Percentiles rank a stretch among this genome's conserved stretches.
phyloP scores from a whole-genome alignment of 2,113 vertebrate genomes.

The Girardinichthys multiradiatus region DNA sequence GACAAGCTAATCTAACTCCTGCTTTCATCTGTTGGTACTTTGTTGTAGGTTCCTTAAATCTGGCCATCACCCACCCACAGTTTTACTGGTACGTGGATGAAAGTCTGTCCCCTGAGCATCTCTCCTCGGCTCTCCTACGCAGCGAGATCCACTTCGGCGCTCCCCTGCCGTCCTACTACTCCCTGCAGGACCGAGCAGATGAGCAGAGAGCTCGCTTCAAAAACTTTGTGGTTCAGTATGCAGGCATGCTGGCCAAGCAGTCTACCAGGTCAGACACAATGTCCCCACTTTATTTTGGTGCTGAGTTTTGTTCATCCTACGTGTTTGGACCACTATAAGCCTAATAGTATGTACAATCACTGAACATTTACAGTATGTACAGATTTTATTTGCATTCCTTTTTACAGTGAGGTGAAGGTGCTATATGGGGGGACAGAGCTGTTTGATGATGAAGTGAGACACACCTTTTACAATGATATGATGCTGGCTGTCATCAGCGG shows the following conservation, averaged over 20 bases:
- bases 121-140: slow-evolving; percentile 90
- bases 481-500: slow-evolving; percentile 94
- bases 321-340: not conserved
- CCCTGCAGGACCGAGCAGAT: slow-evolving; percentile 90
- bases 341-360: not conserved
- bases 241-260: slow-evolving; percentile 90
- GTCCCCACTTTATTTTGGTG: too few species aligned
- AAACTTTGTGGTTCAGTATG: slow-evolving; percentile 92
- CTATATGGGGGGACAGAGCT: slow-evolving; percentile 95
- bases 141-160: slow-evolving; percentile 96
- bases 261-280: slow-evolving; percentile 86
- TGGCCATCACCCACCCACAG: slow-evolving; percentile 97
- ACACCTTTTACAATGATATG: slow-evolving; percentile 97
- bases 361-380: too few species aligned
- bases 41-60: slow-evolving; percentile 87
- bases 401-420: slow-evolving; percentile 92
- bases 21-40: slow-evolving; percentile 10
- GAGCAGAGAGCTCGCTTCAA: slow-evolving; percentile 92
- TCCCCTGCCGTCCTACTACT: slow-evolving; percentile 91
- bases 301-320: not conserved
- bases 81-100: slow-evolving; percentile 99
- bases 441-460: slow-evolving; percentile 96
- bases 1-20: not conserved
- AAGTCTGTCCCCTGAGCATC: slow-evolving; percentile 87
- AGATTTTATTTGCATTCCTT: not conserved